A percentile compares a stretch with the other conserved stretches of the same genome.
phyloP scores from a whole-genome alignment of 2,113 vertebrate genomes.

The Tupaia chinensis region DNA sequence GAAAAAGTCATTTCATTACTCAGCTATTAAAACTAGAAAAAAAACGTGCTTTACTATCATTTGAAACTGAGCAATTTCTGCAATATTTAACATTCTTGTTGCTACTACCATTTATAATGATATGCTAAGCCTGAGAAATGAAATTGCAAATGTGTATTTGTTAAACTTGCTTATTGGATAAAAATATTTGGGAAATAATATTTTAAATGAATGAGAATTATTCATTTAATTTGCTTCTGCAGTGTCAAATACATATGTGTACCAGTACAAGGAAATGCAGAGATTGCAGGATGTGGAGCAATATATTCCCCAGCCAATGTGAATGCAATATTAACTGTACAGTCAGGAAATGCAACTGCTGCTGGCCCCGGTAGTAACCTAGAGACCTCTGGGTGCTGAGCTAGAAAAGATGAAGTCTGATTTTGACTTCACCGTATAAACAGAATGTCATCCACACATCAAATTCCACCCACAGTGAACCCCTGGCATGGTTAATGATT shows the following conservation, averaged over 20 bases:
- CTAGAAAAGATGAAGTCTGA: conserved; percentile 91
- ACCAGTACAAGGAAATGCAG: conserved; percentile 81
- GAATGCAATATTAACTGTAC: conserved; percentile 78
- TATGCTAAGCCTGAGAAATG: neutral
- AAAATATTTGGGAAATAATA: conserved; percentile 43
- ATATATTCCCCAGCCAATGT: conserved; percentile 78
- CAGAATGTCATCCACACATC: conserved; percentile 89
- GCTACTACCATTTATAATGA: neutral
- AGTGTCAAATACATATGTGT: conserved; percentile 83
- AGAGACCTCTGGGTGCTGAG: conserved; percentile 91
- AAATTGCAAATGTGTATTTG: neutral
- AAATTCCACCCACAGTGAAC: conserved; percentile 87
- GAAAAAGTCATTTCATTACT: neutral
- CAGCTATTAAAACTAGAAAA: neutral
- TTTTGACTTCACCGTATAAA: conserved; percentile 88
- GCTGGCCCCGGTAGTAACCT: conserved; percentile 88
- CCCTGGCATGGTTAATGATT: conserved; percentile 88
- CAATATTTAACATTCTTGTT: neutral
- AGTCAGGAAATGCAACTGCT: conserved; percentile 87
- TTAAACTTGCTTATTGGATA: neutral
- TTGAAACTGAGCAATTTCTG: neutral
- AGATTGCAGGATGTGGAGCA: conserved; percentile 80
- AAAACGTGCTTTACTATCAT: neutral
- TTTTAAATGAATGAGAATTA: neutral
- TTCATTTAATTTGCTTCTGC: neutral